phyloP scores from a whole-genome alignment of 2,113 vertebrate genomes.

The Labeo rohita region DNA sequence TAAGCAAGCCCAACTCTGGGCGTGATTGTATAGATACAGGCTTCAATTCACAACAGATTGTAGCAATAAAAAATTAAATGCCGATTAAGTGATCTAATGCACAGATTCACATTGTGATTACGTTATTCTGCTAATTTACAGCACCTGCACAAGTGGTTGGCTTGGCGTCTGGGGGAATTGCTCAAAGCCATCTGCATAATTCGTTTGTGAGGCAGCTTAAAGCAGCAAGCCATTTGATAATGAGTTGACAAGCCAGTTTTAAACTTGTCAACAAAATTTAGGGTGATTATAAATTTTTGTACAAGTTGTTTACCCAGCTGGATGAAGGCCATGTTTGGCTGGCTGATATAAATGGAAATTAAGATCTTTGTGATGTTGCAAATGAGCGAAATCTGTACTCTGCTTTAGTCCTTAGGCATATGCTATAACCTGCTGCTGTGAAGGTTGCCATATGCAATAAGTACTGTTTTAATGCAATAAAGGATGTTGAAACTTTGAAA shows the following conservation, averaged over 20 bases:
- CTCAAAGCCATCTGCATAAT: slow-evolving; percentile 36
- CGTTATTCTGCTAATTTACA: slow-evolving; percentile 28
- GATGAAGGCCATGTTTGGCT: slow-evolving; percentile 16
- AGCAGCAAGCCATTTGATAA: slow-evolving; percentile 29
- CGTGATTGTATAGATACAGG: background rate
- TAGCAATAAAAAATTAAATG: background rate
- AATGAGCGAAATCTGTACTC: background rate
- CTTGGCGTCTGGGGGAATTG: background rate
- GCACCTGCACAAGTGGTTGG: slow-evolving; percentile 22
- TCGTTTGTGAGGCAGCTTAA: slow-evolving; percentile 15
- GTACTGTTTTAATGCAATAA: background rate
- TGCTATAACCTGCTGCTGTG: background rate
- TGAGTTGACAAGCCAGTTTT: slow-evolving; percentile 39
- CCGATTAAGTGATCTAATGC: slow-evolving; percentile 15
- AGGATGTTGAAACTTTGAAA: background rate
- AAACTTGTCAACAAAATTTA: slow-evolving; percentile 32
- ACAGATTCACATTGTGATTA: slow-evolving; percentile 1
- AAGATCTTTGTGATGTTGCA: slow-evolving; percentile 22
- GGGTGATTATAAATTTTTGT: slow-evolving; percentile 5
- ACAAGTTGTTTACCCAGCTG: slow-evolving; percentile 37
- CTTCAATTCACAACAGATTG: background rate
- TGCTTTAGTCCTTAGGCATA: background rate
- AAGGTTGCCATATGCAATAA: background rate
- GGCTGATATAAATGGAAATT: slow-evolving; percentile 14
- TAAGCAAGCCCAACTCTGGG: background rate